Evolutionary conservation across 1,140 invertebrate species (phyloP).

Genomic region (Calephelis virginiensis): DNA sequence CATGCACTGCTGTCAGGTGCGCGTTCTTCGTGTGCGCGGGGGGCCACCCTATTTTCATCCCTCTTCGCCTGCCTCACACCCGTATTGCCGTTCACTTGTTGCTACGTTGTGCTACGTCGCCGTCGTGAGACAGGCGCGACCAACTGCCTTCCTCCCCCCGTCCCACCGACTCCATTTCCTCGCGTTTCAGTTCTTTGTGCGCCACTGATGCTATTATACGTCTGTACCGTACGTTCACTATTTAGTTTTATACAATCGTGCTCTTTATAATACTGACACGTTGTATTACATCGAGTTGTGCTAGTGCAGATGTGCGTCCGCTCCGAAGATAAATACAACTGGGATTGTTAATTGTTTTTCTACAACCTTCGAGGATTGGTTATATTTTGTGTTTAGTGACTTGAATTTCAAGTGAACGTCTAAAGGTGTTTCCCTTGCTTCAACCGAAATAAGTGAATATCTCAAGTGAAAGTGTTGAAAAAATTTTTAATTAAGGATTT

Average conservation of each 20-base stretch:
- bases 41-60: slow-evolving; percentile 39
- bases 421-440: neutral
- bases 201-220: slow-evolving; percentile 57
- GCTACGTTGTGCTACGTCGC: slow-evolving; percentile 67
- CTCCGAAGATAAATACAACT: slow-evolving; percentile 3
- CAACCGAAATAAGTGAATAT: slow-evolving; percentile 3
- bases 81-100: slow-evolving; percentile 72
- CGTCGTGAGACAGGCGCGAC: slow-evolving; percentile 57
- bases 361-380: slow-evolving; percentile 43
- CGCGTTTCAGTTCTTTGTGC: slow-evolving; percentile 74
- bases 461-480: slow-evolving; percentile 6
- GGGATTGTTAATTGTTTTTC: slow-evolving; percentile 44
- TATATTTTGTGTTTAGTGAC: slow-evolving; percentile 18
- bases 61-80: slow-evolving; percentile 48
- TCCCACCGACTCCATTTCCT: slow-evolving; percentile 57
- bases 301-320: slow-evolving; percentile 54
- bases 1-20: slow-evolving; percentile 66
- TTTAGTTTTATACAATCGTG: slow-evolving; percentile 48
- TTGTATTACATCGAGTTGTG: slow-evolving; percentile 45
- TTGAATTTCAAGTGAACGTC: slow-evolving; percentile 13
- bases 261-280: slow-evolving; percentile 43
- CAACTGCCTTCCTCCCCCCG: slow-evolving; percentile 41
- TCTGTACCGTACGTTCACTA: slow-evolving; percentile 24
- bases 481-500: slow-evolving; percentile 18
- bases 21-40: slow-evolving; percentile 42